These are phyloP conservation scores for Tuberolachnus salignus DNA, from an alignment of 2,888 invertebrate genomes.

Conservation along the genomic window DNA sequence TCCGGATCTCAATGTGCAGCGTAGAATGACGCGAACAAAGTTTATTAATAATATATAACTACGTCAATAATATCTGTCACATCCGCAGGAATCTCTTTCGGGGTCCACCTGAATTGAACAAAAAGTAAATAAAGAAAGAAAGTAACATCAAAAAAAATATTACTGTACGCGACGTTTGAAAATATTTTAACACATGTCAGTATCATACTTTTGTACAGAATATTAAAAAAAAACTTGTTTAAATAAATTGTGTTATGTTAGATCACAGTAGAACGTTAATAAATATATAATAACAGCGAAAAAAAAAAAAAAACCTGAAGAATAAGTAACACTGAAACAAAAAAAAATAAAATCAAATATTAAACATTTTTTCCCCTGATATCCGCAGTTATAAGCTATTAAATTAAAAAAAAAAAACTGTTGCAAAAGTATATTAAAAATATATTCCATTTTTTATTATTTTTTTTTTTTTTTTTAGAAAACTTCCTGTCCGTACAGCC, in stretches of 20 bases:
- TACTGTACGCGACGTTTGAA: too few species aligned
- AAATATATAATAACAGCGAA: not conserved
- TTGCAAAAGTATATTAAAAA: slow-evolving; percentile 2
- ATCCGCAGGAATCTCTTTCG: not conserved
- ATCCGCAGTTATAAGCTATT: slow-evolving; percentile 8
- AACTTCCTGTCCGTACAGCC: not conserved
- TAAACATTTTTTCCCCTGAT: slow-evolving; percentile 11
- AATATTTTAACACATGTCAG: too few species aligned
- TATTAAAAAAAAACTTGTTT: not conserved
- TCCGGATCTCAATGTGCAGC: too few species aligned
- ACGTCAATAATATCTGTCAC: not conserved
- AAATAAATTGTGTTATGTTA: not conserved
- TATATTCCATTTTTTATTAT: not conserved
- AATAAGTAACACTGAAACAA: not conserved
- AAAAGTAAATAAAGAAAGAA: not conserved
- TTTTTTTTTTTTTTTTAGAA: not conserved
- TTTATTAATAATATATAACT: not conserved
- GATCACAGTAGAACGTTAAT: not conserved
- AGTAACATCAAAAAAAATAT: too few species aligned
- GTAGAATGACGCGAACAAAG: not conserved
- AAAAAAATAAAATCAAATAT: not conserved
- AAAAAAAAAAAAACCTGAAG: not conserved
- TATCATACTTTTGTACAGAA: too few species aligned
- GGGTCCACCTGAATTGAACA: not conserved
- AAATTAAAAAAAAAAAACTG: not conserved